Base-by-base conservation (phyloP, 2,113 vertebrate genomes). In the Panurus biarmicus region DNA sequence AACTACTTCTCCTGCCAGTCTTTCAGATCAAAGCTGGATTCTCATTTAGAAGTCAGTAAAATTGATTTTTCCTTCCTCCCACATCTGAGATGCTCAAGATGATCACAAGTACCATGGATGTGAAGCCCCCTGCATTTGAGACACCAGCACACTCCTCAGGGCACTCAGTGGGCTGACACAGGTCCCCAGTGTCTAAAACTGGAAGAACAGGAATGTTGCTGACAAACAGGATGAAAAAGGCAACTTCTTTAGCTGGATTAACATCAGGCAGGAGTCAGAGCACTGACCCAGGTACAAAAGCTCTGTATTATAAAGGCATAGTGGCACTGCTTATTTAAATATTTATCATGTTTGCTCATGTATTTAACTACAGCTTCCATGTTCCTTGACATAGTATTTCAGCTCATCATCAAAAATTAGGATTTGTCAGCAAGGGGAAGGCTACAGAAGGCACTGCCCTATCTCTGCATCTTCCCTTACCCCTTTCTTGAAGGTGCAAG, bases 361-460 rank as follows among this genome's bases (percentile, higher is more conserved):
- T 25, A 44, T 92, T 82, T 58, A 42, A 71, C 23, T 44, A 54
- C 12, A 58, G 26, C 4, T 33, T 54, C 31, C 3, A 3, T 1
- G 5, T 11, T 78, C 57, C 51, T 42, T 24, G 11, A 50, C 4
- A 12, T 0, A 5, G 2, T 19, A 54, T 12, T 71, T 48, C 23
- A 62, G n/a, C n/a, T 35, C 24, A 85, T 28, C 36, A 69, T 51
- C 36, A 78, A 58, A 58, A 85, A n/a, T 7, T 2, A n/a, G 20
- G 18, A 24, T 67, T 48, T 38, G 4, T 42, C 35, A 81, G 24
- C 26, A 35, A 2, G 6, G 35, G 6, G 8, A 47, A 84, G 19
- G n/a, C 54, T 38, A 65, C 31, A 84, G 26, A 29, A 89, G 12
- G 13, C 28, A 31, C 33, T 67, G 21, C 11, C 51, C 5, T 1